Conservation (phyloP, 2,113 vertebrate genomes). For the Myrmophylax atrothorax region DNA sequence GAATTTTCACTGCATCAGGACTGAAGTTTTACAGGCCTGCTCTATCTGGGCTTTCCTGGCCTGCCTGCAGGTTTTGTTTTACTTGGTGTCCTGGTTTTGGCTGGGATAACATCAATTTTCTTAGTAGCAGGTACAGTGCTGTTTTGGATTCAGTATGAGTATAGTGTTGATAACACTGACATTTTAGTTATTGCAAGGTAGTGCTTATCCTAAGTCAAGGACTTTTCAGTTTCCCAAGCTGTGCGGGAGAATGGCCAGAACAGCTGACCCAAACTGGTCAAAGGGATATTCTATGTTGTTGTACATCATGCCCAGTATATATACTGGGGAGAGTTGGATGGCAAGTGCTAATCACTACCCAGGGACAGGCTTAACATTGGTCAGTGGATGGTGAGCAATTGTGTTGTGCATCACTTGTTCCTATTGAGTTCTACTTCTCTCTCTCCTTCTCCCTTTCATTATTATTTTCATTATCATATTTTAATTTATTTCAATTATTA, state of each 20-base stretch:
- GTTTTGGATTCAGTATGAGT: neutral
- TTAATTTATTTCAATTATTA: neutral
- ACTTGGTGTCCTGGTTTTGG: neutral
- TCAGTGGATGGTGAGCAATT: neutral
- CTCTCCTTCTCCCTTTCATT: neutral
- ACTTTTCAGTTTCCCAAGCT: neutral
- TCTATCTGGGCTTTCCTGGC: neutral
- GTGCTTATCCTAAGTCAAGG: neutral
- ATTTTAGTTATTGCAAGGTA: neutral
- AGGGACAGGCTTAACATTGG: rapidly evolving
- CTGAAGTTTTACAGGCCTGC: neutral
- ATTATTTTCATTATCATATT: neutral
- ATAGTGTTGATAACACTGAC: too few relatives aligned
- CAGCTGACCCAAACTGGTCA: neutral
- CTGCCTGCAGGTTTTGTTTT: neutral
- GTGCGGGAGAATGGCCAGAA: neutral
- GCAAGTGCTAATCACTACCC: neutral
- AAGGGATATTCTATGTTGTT: neutral
- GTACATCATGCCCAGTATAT: too few relatives aligned
- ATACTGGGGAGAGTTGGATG: neutral
- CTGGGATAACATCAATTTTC: neutral
- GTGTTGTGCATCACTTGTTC: neutral
- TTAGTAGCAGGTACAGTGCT: neutral
- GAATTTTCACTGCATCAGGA: neutral
- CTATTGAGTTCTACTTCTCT: neutral